Evolutionary conservation across 2,113 vertebrate genomes (phyloP).

Genomic region (Caretta caretta): DNA sequence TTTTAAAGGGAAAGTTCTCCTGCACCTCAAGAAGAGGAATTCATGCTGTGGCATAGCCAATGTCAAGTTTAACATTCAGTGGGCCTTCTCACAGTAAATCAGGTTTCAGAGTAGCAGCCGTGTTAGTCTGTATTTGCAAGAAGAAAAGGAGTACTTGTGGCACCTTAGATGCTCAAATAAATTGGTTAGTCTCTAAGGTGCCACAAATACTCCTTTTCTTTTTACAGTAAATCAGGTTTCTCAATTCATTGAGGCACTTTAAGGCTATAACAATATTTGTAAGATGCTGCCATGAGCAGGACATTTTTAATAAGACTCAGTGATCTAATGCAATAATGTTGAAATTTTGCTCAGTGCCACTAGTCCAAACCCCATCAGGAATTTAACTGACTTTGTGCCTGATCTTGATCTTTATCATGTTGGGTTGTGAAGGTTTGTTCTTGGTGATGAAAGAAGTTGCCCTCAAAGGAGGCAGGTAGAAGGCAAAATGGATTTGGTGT

Average conservation of each 20-base stretch:
- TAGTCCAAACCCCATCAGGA: not conserved
- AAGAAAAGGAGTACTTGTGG: too few relatives aligned
- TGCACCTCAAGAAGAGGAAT: not conserved
- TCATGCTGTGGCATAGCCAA: not conserved
- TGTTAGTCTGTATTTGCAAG: too few relatives aligned
- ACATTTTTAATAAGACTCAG: not conserved
- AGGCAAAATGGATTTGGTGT: too few relatives aligned
- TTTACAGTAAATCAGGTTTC: not conserved
- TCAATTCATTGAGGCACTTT: not conserved
- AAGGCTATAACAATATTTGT: not conserved
- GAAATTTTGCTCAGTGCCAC: not conserved
- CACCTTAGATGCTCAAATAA: too few relatives aligned
- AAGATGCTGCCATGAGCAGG: not conserved
- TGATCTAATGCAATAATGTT: not conserved
- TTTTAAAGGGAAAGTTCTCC: not conserved
- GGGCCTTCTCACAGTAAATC: not conserved
- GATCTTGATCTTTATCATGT: not conserved
- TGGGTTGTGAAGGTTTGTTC: not conserved
- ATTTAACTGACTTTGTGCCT: not conserved
- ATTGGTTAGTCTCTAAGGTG: too few relatives aligned
- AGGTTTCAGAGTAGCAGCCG: not conserved
- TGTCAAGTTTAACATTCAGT: not conserved
- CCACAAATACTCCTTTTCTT: too few relatives aligned
- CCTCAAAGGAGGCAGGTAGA: not conserved
- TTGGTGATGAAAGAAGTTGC: not conserved